These are phyloP conservation scores for Luidia sarsii DNA, from an alignment of 53 echinoderm and acorn worm genomes.

Conservation along the genomic window DNA sequence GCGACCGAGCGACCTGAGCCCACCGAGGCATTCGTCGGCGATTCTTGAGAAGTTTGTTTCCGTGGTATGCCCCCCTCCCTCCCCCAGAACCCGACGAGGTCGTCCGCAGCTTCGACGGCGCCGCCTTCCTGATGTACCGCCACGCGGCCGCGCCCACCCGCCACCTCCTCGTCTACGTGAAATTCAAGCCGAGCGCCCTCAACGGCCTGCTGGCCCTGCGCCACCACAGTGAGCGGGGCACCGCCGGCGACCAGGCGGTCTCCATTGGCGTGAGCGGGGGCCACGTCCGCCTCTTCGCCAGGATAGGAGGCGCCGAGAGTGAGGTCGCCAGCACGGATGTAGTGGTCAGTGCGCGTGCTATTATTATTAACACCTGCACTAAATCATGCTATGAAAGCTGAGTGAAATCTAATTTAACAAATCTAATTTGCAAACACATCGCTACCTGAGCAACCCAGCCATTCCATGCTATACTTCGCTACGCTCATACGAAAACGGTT, in stretches of 20 bases:
- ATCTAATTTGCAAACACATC: too few species aligned
- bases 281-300: conserved; percentile 65
- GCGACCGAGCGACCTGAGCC: too few species aligned
- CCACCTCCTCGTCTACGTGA: conserved; percentile 73
- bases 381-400: too few species aligned
- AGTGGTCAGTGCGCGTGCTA: conserved; percentile 68
- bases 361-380: too few species aligned
- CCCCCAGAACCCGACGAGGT: conserved; percentile 34
- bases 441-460: too few species aligned
- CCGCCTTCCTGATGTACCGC: conserved; percentile 78
- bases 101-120: conserved; percentile 66
- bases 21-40: too few species aligned
- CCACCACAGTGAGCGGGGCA: conserved; percentile 62
- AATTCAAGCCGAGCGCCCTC: conserved; percentile 52
- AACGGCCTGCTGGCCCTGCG: conserved; percentile 77
- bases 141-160: conserved; percentile 64
- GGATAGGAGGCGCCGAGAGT: conserved; percentile 48
- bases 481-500: too few species aligned
- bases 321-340: conserved; percentile 52
- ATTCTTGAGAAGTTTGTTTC: too few species aligned
- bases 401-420: too few species aligned
- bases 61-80: not conserved
- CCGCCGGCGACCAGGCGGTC: conserved; percentile 33
- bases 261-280: conserved; percentile 51
- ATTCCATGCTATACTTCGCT: too few species aligned